phyloP scores from a whole-genome alignment of 2,797 vertebrate genomes.

The Muscicapa comitata region DNA sequence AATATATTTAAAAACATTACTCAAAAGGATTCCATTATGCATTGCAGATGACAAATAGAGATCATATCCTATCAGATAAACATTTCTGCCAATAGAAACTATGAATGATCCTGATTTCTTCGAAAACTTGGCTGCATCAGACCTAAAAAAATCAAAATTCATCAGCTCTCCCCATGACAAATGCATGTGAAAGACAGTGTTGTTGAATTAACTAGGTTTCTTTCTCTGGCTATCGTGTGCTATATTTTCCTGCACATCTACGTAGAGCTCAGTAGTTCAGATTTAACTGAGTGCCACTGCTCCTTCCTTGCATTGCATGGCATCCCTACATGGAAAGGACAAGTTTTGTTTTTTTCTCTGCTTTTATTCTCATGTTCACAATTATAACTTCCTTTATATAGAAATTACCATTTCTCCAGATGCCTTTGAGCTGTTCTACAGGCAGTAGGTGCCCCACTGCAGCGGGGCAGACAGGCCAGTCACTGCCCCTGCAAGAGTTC shows the following conservation, averaged over 20 bases:
- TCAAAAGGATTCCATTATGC: neutral
- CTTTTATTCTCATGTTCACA: neutral
- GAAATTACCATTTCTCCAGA: neutral
- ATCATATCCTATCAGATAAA: neutral
- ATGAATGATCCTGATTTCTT: neutral
- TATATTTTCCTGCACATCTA: neutral
- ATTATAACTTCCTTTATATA: neutral
- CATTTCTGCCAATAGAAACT: neutral
- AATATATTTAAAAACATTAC: neutral
- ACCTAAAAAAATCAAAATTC: neutral
- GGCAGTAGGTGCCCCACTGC: neutral
- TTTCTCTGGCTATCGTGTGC: neutral
- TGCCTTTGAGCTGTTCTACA: neutral
- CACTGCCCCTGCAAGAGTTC: neutral
- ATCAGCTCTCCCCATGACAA: neutral
- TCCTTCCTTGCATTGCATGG: neutral
- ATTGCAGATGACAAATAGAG: neutral
- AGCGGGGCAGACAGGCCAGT: neutral
- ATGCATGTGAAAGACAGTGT: neutral
- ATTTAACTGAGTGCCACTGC: neutral
- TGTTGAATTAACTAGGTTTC: neutral
- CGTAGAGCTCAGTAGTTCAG: neutral
- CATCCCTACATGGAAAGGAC: neutral
- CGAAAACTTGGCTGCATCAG: neutral
- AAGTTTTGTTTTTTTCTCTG: neutral